These are phyloP conservation scores for Leptinotarsa undecemlineata DNA, from an alignment of 1,140 invertebrate genomes.

Conservation along the genomic window DNA sequence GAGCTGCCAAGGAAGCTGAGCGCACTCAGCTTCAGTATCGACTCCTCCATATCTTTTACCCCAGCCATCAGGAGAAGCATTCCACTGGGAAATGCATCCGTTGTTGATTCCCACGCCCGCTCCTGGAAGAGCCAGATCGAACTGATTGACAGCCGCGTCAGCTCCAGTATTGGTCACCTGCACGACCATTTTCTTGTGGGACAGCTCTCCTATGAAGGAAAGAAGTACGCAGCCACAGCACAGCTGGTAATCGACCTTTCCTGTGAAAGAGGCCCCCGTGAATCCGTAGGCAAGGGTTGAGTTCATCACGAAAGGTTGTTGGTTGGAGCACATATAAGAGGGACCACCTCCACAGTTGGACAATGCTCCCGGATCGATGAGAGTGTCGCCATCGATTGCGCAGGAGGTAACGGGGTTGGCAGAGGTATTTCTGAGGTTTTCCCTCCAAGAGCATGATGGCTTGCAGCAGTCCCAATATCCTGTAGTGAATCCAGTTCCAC, in stretches of 20 bases:
- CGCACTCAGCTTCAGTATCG: conserved; percentile 14
- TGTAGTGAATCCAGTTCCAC: not conserved
- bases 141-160: conserved; percentile 25
- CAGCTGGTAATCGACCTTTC: not conserved
- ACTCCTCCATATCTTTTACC: conserved; percentile 32
- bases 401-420: not conserved
- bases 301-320: conserved; percentile 16
- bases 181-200: conserved; percentile 27
- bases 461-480: conserved; percentile 35
- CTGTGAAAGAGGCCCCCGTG: conserved; percentile 32
- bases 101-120: conserved; percentile 29
- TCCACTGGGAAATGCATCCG: conserved; percentile 15
- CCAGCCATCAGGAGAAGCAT: conserved; percentile 28
- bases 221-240: conserved; percentile 30
- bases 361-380: not conserved
- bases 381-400: conserved; percentile 29
- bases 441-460: not conserved
- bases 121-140: conserved; percentile 28
- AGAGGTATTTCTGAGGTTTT: not conserved
- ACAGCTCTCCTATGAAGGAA: conserved; percentile 27
- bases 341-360: not conserved
- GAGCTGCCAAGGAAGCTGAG: conserved; percentile 16
- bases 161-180: conserved; percentile 29
- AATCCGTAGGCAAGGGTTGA: conserved; percentile 33
- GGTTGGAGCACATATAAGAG: no score